phyloP scores from a whole-genome alignment of 2,888 invertebrate genomes.

The Gonocerus acuteangulatus region DNA sequence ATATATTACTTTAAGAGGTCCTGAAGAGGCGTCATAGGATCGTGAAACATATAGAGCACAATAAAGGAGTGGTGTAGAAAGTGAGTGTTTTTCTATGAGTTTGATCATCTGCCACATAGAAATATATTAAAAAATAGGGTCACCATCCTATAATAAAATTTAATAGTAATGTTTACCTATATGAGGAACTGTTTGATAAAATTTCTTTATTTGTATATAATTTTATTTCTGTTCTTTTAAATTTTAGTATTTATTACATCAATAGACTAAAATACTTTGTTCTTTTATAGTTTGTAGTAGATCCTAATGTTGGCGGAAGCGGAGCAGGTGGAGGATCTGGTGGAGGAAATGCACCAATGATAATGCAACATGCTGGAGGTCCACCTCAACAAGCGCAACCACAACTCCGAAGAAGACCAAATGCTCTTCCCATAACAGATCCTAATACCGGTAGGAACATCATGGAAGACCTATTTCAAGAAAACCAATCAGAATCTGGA shows the following conservation, averaged over 20 bases:
- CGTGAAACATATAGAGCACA: too few species aligned
- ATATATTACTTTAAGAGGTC: too few species aligned
- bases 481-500: not conserved
- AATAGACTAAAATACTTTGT: not conserved
- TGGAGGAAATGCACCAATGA: not conserved
- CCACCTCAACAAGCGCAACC: not conserved
- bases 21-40: too few species aligned
- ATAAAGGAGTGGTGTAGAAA: too few species aligned
- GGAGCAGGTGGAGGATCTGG: conserved; percentile 1
- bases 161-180: too few species aligned
- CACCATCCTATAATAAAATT: too few species aligned
- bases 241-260: not conserved
- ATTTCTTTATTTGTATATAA: too few species aligned
- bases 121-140: too few species aligned
- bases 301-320: not conserved
- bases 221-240: not conserved
- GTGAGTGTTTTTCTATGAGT: too few species aligned
- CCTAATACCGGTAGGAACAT: conserved; percentile 8
- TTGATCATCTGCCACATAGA: too few species aligned
- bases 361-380: not conserved
- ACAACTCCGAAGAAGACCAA: not conserved
- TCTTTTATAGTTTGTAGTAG: conserved; percentile 12
- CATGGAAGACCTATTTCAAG: conserved; percentile 4
- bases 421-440: conserved; percentile 4
- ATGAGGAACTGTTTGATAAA: too few species aligned